Conservation (phyloP, 2,888 invertebrate genomes). For the Kryphioiulus occultus region DNA sequence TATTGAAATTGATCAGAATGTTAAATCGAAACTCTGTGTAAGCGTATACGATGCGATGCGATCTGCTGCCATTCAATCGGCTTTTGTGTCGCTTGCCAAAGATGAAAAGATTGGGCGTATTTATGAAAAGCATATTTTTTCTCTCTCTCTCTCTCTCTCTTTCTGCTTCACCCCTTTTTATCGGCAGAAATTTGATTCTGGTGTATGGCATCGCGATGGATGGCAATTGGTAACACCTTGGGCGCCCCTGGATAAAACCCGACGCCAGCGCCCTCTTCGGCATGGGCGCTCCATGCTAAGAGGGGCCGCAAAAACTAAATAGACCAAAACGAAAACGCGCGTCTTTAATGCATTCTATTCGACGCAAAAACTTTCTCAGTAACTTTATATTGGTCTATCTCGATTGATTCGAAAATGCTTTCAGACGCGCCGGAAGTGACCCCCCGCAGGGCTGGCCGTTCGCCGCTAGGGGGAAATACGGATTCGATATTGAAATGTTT, state of each 20-base stretch:
- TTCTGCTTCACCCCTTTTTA: slow-evolving; percentile 7
- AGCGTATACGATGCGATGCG: neutral
- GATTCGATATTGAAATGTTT: slow-evolving; percentile 15
- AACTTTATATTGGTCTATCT: slow-evolving; percentile 15
- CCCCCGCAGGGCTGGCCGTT: slow-evolving; percentile 1
- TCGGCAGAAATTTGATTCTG: slow-evolving; percentile 12
- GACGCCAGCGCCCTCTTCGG: neutral
- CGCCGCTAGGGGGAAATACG: slow-evolving; percentile 3
- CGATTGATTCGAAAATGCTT: slow-evolving; percentile 15
- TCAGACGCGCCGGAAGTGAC: slow-evolving; percentile 13
- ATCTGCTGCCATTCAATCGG: slow-evolving; percentile 23
- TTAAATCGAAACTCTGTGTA: neutral
- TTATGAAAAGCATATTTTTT: neutral
- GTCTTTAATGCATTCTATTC: neutral
- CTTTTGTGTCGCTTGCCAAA: slow-evolving; percentile 8
- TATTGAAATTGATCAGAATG: slow-evolving; percentile 23
- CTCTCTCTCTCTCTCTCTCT: neutral
- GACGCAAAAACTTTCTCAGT: neutral
- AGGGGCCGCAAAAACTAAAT: neutral
- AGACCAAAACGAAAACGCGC: neutral
- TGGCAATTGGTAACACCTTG: no score
- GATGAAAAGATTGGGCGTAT: slow-evolving; percentile 3
- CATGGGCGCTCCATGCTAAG: neutral
- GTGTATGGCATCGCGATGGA: neutral
- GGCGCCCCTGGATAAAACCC: neutral